Base-by-base conservation (phyloP, 2,888 invertebrate genomes). In the Vandiemenella viatica region DNA sequence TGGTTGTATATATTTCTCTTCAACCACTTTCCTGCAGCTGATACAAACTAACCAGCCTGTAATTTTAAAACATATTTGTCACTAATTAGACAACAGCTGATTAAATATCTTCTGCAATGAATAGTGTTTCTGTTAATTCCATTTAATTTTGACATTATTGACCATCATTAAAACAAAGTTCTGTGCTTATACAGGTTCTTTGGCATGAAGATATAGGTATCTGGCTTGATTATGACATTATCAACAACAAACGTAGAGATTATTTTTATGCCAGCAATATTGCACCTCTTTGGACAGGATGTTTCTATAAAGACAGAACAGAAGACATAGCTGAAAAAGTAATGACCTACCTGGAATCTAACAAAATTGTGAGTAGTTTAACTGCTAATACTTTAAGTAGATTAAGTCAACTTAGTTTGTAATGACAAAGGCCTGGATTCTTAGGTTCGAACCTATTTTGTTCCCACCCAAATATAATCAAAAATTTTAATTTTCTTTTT, bases 191-290 rank as follows among this genome's bases (percentile, higher is more conserved):
- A 3, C 68, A 67, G 4, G 72, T 88, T 1, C 66, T 88, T 7
- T 91, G 87, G 84, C 74, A 85, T 59, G 75, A 80, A 41, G 72
- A 77, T 20, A 76, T 76, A 37, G 85, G 85, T 0, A 73, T 77
- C 47, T 91, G 90, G 90, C 79, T 80, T 56, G 90, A 90, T 64
- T 84, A 77, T 60, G 81, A 88, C 57, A 60, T 79, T 0, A 56
- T 65, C 1, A 69, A 74, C 48, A 65, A 71, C 19, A 60, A 65
- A 37, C 74, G 71, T 49, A 70, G 83, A 8, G 74, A 73, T 55
- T 74, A 77, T 56, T 85, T 83, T 60, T 84, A 77, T 59, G 73
- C 80, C 0, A 79, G 78, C 17, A 84, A 86, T 59, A 66, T 86
- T 4, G 70, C 80, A 0, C 87, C 87, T 0, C 64, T 88, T 5